phyloP scores from a whole-genome alignment of 2,113 vertebrate genomes.

The Aviceda subcristata region DNA sequence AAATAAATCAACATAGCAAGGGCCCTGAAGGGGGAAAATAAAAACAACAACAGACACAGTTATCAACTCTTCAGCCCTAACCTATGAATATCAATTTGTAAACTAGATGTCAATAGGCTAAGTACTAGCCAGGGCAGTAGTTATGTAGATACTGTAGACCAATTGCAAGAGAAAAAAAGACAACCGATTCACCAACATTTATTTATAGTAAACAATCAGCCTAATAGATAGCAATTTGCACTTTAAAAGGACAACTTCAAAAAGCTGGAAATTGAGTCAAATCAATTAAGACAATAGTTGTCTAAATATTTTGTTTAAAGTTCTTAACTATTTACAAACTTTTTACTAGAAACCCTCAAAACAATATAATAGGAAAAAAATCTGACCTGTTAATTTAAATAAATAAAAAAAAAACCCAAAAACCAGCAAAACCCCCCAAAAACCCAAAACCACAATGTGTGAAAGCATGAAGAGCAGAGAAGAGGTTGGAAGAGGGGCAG shows the following conservation, averaged over 20 bases:
- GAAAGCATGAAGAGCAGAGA: neutral
- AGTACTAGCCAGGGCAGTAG: neutral
- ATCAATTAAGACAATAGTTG: neutral
- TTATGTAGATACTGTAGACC: neutral
- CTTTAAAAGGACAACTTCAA: neutral
- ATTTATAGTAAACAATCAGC: neutral
- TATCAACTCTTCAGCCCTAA: neutral
- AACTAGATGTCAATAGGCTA: neutral
- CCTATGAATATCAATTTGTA: neutral
- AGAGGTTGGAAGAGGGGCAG: neutral
- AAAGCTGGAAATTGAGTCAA: neutral
- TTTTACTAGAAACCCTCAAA: neutral
- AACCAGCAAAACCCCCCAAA: neutral
- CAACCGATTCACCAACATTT: neutral
- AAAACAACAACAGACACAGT: neutral
- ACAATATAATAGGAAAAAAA: neutral
- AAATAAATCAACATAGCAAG: neutral
- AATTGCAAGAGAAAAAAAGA: neutral
- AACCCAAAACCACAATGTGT: fast-evolving
- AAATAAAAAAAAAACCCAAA: neutral
- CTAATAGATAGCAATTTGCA: neutral
- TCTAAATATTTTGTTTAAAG: neutral
- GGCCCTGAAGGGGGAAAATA: neutral
- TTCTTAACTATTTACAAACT: neutral
- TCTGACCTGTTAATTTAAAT: neutral